These are phyloP conservation scores for Periophthalmodon schlosseri DNA, from an alignment of 2,113 vertebrate species.

Conservation along the genomic window DNA sequence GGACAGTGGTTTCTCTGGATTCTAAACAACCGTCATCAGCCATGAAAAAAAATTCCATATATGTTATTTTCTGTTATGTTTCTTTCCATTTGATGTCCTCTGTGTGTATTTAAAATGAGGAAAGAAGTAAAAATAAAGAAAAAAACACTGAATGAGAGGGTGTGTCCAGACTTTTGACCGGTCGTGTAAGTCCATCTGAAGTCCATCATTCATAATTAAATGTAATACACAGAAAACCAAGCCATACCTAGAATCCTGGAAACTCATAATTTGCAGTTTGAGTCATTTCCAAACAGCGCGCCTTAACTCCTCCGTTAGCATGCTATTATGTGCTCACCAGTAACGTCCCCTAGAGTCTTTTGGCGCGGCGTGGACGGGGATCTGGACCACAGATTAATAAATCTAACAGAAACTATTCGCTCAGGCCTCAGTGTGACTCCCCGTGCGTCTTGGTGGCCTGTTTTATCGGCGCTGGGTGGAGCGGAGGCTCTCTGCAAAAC, in stretches of 20 bases:
- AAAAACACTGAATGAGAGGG: too few species aligned
- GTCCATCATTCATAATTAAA: neutral
- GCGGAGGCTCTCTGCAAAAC: conserved; percentile 53
- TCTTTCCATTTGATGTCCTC: too few species aligned
- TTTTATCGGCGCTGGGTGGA: conserved; percentile 49
- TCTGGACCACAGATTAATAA: conserved; percentile 9
- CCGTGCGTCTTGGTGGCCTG: conserved; percentile 47
- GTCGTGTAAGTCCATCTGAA: neutral
- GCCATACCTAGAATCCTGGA: neutral
- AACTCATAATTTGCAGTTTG: neutral
- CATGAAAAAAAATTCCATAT: too few species aligned
- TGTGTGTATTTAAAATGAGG: too few species aligned
- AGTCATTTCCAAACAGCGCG: neutral
- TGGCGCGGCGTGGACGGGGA: neutral
- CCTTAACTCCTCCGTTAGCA: neutral
- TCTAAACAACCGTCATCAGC: too few species aligned
- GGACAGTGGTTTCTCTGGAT: too few species aligned
- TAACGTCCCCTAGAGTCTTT: neutral
- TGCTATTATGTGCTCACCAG: conserved; percentile 4
- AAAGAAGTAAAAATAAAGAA: too few species aligned
- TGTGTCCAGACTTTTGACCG: too few species aligned
- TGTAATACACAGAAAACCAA: neutral
- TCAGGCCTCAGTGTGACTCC: neutral
- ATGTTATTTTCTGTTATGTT: too few species aligned
- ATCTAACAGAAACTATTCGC: neutral